Evolutionary conservation across 2,888 invertebrate genomes (phyloP).

Genomic region (Clivina fossor): DNA sequence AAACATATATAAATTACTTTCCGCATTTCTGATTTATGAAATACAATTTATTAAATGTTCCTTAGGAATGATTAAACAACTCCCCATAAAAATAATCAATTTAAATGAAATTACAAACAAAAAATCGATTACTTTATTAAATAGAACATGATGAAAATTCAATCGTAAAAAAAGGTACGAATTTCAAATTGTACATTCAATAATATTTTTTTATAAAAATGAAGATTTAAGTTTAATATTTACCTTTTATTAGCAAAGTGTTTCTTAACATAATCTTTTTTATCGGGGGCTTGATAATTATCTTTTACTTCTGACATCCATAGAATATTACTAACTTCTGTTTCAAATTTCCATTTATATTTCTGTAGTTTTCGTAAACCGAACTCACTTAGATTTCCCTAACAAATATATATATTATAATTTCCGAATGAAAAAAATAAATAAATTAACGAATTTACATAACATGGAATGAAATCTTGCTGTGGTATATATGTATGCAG

Average conservation of each 20-base stretch:
- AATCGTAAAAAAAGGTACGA: too few relatives aligned
- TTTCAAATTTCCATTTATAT: slow-evolving; percentile 17
- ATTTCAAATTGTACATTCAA: too few relatives aligned
- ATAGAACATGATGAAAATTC: too few relatives aligned
- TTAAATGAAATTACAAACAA: too few relatives aligned
- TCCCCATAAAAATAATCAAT: too few relatives aligned
- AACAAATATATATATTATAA: background rate
- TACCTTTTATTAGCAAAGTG: background rate
- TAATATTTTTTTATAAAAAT: too few relatives aligned
- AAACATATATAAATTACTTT: background rate
- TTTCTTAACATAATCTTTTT: background rate
- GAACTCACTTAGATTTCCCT: slow-evolving; percentile 26
- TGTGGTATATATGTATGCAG: slow-evolving; percentile 6
- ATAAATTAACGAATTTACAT: slow-evolving; percentile 16
- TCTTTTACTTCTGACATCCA: slow-evolving; percentile 19
- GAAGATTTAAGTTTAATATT: too few relatives aligned
- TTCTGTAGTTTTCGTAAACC: slow-evolving; percentile 13
- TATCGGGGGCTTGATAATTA: slow-evolving; percentile 7
- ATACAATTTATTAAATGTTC: too few relatives aligned
- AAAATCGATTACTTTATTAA: too few relatives aligned
- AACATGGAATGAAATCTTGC: slow-evolving; percentile 23
- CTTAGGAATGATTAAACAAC: too few relatives aligned
- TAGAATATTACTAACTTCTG: background rate
- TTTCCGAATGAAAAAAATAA: background rate
- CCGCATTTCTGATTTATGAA: background rate